Evolutionary conservation across 2,888 invertebrate genomes (phyloP), one percentile per base, ranked within the genome.

Genomic region (Mimas tiliae): DNA sequence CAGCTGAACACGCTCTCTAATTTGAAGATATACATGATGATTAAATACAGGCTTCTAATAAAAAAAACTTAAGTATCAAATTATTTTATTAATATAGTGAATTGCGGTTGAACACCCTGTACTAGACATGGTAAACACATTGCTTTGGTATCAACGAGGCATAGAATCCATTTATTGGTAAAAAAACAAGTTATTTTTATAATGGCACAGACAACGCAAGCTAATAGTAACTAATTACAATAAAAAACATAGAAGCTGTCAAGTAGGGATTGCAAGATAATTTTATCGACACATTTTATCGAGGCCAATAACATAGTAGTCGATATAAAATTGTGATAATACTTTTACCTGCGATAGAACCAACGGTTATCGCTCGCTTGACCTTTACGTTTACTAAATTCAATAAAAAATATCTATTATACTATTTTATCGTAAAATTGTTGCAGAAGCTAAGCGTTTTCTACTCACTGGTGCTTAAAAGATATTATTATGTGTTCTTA

Each of bases 381-480:
- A 58, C 58, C 58, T 58, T 58, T 58, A 38, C 19, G 16, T 58
- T 58, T 58, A 58, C 42, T 58, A 58, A 58, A 42, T 58, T 58
- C 19, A 58, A 68, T 70, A 66, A 50, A 73, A 55, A 19, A 9
- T 58, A 19, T 38, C 33, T 14, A 14, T 27, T 4, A 3, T 27
- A 42, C 16, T 19, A 19, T 50, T 38, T 58, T 58, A 4, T 58
- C 6, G 19, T 58, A 42, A 58, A 42, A 58, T 42, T 19, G 42
- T 16, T 55, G 7, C 33, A 58, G 19, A 58, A 42, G 19, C 11
- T 16, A 16, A 19, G 12, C 27, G 16, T 19, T 12, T n/a, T 52
- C 38, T 58, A 9, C 38, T 12, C 11, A 38, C 8, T 58, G 11
- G 33, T 52, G 52, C 52, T 52, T 52, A 33, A 55, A 55, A 55